These are phyloP conservation scores for Carassius auratus DNA, from an alignment of 2,113 vertebrate genomes.

Conservation along the genomic window DNA sequence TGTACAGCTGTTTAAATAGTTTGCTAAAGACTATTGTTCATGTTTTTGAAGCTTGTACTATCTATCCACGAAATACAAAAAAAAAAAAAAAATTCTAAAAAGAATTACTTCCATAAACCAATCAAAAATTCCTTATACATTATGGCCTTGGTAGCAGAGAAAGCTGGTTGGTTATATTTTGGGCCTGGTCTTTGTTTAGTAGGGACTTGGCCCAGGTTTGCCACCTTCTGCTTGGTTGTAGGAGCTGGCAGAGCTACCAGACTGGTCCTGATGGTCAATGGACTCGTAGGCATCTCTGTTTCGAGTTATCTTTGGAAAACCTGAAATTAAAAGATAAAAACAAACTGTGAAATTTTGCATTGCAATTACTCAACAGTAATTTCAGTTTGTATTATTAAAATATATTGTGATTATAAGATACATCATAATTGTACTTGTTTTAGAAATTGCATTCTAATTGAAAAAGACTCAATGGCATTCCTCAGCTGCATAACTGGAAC, in stretches of 20 bases:
- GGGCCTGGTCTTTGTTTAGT: conserved; percentile 68
- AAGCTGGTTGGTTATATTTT: not conserved
- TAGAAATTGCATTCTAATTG: no score
- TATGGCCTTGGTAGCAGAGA: not conserved
- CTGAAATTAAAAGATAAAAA: conserved; percentile 63
- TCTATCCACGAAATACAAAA: no score
- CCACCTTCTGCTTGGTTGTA: conserved; percentile 70
- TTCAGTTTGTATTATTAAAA: no score
- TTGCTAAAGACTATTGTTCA: not conserved
- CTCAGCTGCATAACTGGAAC: no score
- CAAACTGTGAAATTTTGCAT: no score
- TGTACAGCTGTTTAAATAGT: not conserved
- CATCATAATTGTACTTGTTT: no score
- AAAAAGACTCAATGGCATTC: no score
- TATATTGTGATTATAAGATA: no score
- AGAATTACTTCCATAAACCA: not conserved
- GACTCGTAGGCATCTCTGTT: conserved; percentile 86
- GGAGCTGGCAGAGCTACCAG: conserved; percentile 63
- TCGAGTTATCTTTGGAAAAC: conserved; percentile 69
- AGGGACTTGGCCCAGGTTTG: conserved; percentile 66
- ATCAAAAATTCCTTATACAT: not conserved
- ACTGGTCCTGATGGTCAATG: conserved; percentile 81
- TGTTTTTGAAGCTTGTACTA: not conserved
- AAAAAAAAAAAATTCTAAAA: no score
- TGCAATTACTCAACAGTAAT: no score